Evolutionary conservation across 2,797 vertebrate species (phyloP).

Genomic region (Gadopsis bispinosus): DNA sequence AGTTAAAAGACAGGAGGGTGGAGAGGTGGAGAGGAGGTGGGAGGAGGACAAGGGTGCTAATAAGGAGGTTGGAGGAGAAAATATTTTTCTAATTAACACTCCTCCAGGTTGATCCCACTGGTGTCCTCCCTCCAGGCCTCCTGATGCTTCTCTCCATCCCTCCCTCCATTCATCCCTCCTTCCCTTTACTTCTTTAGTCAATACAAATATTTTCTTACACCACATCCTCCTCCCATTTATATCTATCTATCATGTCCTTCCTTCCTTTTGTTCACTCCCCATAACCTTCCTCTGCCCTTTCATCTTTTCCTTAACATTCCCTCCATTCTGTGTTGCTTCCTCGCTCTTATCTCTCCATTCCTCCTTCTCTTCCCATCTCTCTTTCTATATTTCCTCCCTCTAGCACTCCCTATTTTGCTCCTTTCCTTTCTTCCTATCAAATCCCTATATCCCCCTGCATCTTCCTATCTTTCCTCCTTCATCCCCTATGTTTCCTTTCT

Average conservation of each 20-base stretch:
- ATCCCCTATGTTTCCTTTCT: background rate
- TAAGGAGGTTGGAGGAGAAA: conserved; percentile 32
- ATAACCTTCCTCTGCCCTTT: too few relatives aligned
- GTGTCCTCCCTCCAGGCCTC: background rate
- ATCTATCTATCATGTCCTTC: background rate
- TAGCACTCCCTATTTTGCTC: too few relatives aligned
- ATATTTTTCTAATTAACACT: conserved; percentile 51
- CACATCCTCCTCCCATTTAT: background rate
- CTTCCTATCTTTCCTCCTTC: too few relatives aligned
- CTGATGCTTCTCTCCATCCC: background rate
- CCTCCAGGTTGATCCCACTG: conserved; percentile 23
- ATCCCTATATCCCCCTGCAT: too few relatives aligned
- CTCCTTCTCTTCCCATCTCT: too few relatives aligned
- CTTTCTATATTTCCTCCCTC: too few relatives aligned
- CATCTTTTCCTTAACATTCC: background rate
- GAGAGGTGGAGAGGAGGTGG: background rate
- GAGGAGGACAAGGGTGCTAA: conserved; percentile 30
- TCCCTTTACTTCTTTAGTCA: too few relatives aligned
- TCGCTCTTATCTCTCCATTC: background rate
- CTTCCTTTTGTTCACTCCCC: too few relatives aligned
- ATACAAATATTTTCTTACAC: background rate
- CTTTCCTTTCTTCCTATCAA: background rate
- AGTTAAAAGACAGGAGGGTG: conserved; percentile 32
- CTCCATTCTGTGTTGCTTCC: background rate
- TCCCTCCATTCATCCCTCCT: background rate